phyloP scores from a whole-genome alignment of 2,113 vertebrate species.

The Cacatua alba region DNA sequence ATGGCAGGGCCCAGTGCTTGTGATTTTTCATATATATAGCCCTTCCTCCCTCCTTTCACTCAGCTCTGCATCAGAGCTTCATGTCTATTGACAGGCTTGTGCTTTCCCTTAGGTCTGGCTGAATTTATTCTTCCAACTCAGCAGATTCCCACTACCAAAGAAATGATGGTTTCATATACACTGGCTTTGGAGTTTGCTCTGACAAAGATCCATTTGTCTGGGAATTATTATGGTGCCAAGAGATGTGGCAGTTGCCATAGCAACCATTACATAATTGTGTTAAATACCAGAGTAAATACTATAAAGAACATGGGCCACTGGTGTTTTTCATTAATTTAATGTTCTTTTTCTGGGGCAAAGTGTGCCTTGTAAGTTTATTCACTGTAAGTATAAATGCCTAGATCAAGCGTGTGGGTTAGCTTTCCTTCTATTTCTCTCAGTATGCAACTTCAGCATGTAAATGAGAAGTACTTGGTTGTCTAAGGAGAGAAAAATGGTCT shows the following conservation, averaged over 20 bases:
- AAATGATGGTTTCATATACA: slow-evolving; percentile 11
- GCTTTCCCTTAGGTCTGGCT: not conserved
- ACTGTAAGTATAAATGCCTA: not conserved
- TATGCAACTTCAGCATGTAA: slow-evolving; percentile 32
- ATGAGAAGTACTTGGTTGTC: slow-evolving; percentile 63
- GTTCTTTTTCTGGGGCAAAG: not conserved
- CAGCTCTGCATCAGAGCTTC: not conserved
- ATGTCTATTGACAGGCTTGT: not conserved
- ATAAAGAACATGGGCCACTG: slow-evolving; percentile 18
- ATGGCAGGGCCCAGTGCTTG: rapidly evolving
- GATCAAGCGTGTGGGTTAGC: slow-evolving; percentile 30
- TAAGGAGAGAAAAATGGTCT: slow-evolving; percentile 63
- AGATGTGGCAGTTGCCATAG: slow-evolving; percentile 36
- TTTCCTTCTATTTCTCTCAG: slow-evolving; percentile 23
- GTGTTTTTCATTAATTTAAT: slow-evolving; percentile 32
- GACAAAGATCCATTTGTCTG: slow-evolving; percentile 47
- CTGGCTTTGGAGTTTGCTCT: not conserved
- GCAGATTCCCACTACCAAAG: not conserved
- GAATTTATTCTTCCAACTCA: not conserved
- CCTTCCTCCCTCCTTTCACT: rapidly evolving
- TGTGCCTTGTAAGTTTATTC: slow-evolving; percentile 36
- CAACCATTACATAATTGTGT: slow-evolving; percentile 45
- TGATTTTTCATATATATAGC: not conserved
- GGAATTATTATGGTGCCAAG: slow-evolving; percentile 40
- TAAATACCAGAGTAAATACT: slow-evolving; percentile 54